Evolutionary conservation across 2,797 vertebrate genomes (phyloP).

Genomic region (Myiothlypis coronata): DNA sequence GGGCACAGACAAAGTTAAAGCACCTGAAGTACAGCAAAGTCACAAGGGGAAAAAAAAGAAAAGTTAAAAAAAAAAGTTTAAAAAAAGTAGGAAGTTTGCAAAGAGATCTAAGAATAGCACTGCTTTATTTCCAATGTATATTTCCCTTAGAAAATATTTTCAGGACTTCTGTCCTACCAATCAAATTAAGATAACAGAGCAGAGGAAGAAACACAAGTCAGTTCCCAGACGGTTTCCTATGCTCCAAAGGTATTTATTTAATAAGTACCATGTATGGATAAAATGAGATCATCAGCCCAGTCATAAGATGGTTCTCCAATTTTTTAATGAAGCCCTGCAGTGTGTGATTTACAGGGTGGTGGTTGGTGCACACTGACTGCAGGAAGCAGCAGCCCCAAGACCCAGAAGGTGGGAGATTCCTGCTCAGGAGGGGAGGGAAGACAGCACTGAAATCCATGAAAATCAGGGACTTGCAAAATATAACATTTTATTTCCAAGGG

Average conservation of each 20-base stretch:
- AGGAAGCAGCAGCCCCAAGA: neutral
- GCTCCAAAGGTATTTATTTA: slow-evolving; percentile 55
- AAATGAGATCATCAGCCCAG: slow-evolving; percentile 52
- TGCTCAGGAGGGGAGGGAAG: neutral
- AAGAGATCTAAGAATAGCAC: slow-evolving; percentile 10
- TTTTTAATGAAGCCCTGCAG: slow-evolving; percentile 37
- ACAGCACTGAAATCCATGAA: neutral
- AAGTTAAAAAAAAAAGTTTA: neutral
- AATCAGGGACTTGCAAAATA: neutral
- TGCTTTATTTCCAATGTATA: neutral
- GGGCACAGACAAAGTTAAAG: neutral
- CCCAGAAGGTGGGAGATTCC: neutral
- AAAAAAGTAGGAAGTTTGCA: neutral
- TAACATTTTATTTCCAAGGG: neutral
- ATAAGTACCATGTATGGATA: slow-evolving; percentile 38
- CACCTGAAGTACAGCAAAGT: neutral
- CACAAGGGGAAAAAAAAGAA: neutral
- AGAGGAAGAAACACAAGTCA: neutral
- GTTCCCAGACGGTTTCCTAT: slow-evolving; percentile 12
- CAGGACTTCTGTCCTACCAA: slow-evolving; percentile 16
- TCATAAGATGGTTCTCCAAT: slow-evolving; percentile 27
- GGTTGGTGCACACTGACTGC: neutral
- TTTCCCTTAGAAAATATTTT: slow-evolving; percentile 6
- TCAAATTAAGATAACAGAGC: slow-evolving; percentile 24
- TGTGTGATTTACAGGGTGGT: slow-evolving; percentile 7